Evolutionary conservation across 2,888 invertebrate genomes (phyloP), one percentile per base, ranked within the genome.

Genomic region (Drosophila meridiana): DNA sequence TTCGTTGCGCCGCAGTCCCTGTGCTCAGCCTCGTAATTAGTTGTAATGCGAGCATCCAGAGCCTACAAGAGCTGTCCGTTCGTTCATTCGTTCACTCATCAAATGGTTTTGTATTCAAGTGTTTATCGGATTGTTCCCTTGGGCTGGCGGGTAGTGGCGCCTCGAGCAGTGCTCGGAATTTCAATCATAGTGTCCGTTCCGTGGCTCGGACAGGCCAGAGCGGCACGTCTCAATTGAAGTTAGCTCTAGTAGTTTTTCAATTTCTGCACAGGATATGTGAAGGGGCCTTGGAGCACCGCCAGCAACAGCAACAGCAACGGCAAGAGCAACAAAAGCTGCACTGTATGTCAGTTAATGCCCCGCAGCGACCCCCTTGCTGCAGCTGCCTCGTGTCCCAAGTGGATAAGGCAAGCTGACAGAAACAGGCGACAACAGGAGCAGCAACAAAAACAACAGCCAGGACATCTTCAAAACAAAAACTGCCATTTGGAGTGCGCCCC

Each of bases 191-290:
- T 65, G 63, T 66, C 63, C 68, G 64, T 66, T 66, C 52, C 42
- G 52, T 73, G 69, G 26, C 42, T 50, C 11, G 78, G 67, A 71
- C 73, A 63, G 68, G 57, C 82, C 55, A 28, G 53, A 34, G 60
- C 60, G 76, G 80, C 73, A 75, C 78, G 82, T 81, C 68, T 73
- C 84, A 78, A 73, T 83, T 78, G 66, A 82, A 76, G 71, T 80
- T 80, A 61, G 64, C 67, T 78, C 71, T 69, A 73, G 82, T 83
- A 80, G 80, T 80, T 80, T 74, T 83, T 73, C 84, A 81, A 78
- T 82, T 76, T 81, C 78, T 76, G 83, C 69, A 20, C 75, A 70
- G 81, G 83, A 80, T 80, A 66, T 83, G 83, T 80, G 83, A 80
- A 78, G 78, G 59, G 65, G 34, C 79, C 42, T 43, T 42, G 38